Percentiles rank a stretch among this genome's conserved stretches.
phyloP scores from a whole-genome alignment of 2,888 invertebrate genomes.

The Sturmia bella region DNA sequence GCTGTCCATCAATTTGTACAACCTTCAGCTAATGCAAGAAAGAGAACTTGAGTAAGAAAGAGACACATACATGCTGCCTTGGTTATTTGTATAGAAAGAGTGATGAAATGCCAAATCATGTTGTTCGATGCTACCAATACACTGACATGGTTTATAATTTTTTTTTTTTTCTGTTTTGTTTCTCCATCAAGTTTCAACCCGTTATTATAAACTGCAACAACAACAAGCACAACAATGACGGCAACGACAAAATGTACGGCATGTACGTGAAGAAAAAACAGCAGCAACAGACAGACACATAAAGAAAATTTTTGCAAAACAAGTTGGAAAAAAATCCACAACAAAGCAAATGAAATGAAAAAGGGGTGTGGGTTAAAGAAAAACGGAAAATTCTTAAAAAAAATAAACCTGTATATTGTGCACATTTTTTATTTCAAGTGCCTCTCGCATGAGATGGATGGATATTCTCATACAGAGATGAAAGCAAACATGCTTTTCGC shows the following conservation, averaged over 20 bases:
- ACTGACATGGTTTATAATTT: conserved; percentile 26
- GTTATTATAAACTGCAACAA: conserved; percentile 59
- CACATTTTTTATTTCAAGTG: not conserved
- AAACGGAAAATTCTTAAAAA: conserved; percentile 38
- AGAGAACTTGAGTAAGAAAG: conserved; percentile 46
- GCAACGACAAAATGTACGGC: not conserved
- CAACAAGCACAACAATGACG: conserved; percentile 15
- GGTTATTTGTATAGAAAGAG: conserved; percentile 38
- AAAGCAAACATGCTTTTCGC: not conserved
- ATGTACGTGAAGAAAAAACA: conserved; percentile 13
- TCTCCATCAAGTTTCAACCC: conserved; percentile 45
- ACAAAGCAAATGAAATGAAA: conserved; percentile 25
- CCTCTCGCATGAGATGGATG: not conserved
- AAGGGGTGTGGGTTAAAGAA: conserved; percentile 68
- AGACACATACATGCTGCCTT: conserved; percentile 57
- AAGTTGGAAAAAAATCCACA: conserved; percentile 27
- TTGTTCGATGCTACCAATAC: conserved; percentile 56
- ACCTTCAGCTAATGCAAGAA: conserved; percentile 34
- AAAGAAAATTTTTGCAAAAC: conserved; percentile 54
- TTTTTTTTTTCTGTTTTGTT: conserved; percentile 1
- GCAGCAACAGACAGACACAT: conserved; percentile 42
- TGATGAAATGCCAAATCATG: conserved; percentile 70
- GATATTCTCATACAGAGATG: not conserved
- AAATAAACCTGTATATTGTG: conserved; percentile 44
- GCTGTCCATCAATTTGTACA: conserved; percentile 78